A percentile compares a stretch with the other conserved stretches of the same genome.
These are phyloP conservation scores for Plecotus auritus DNA, from an alignment of 2,113 vertebrate genomes.

Conservation along the genomic window DNA sequence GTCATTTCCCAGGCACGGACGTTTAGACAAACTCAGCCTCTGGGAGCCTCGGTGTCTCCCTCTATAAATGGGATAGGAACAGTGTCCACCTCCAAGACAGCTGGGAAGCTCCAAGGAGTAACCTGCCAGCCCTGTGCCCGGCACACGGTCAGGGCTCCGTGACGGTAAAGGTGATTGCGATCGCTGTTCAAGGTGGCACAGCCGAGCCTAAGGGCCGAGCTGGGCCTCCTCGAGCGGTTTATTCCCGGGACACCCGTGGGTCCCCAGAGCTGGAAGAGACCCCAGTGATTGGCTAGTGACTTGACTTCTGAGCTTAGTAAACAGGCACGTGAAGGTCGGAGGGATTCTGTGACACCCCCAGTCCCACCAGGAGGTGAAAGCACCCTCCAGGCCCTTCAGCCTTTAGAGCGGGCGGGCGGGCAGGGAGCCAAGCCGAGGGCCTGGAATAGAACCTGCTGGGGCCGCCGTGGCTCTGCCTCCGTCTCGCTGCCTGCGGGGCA, in stretches of 20 bases:
- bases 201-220: neutral
- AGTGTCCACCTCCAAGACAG: neutral
- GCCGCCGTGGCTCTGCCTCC: neutral
- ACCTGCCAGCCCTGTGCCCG: accelerated
- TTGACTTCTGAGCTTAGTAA: neutral
- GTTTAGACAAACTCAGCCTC: neutral
- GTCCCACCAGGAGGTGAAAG: neutral
- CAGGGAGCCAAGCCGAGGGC: neutral
- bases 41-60: neutral
- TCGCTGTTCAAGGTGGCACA: neutral
- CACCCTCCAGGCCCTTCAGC: neutral
- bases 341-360: neutral
- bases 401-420: neutral
- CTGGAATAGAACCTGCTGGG: neutral
- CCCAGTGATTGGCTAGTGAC: neutral
- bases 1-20: neutral
- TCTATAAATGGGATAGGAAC: neutral
- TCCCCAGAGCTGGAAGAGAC: neutral
- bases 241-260: neutral
- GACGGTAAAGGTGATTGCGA: neutral
- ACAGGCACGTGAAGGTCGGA: neutral
- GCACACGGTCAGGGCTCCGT: accelerated
- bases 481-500: accelerated
- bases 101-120: neutral
- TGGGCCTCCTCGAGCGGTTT: neutral